A percentile compares a stretch with the other conserved stretches of the same genome.
Evolutionary conservation across 2,888 invertebrate species (phyloP).

Genomic region (Poecilus cupreus): DNA sequence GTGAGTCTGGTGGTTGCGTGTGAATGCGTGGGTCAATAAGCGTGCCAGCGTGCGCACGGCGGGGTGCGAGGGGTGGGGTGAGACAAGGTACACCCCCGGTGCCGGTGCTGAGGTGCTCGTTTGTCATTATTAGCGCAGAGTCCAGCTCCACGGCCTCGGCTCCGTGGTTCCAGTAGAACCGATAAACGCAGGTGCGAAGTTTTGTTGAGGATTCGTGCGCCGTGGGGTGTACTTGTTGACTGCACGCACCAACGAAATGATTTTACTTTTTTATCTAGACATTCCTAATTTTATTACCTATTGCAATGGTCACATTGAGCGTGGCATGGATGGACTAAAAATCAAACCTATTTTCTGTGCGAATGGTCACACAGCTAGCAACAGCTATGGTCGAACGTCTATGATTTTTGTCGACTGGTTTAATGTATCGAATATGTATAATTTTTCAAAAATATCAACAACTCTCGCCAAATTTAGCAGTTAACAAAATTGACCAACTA

Average conservation of each 20-base stretch:
- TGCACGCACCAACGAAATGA: background rate
- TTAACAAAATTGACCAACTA: too few relatives aligned
- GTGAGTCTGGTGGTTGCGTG: background rate
- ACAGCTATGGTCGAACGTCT: too few relatives aligned
- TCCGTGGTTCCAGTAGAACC: background rate
- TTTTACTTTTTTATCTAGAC: background rate
- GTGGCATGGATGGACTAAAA: too few relatives aligned
- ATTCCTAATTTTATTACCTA: background rate
- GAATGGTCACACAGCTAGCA: too few relatives aligned
- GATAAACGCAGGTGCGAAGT: background rate
- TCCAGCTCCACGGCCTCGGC: slow-evolving; percentile 62
- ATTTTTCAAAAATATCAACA: too few relatives aligned
- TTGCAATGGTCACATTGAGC: too few relatives aligned
- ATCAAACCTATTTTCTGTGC: too few relatives aligned
- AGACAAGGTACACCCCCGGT: slow-evolving; percentile 10
- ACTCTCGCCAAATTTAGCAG: too few relatives aligned
- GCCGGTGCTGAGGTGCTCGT: slow-evolving; percentile 65
- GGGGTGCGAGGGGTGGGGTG: background rate
- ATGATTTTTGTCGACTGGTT: too few relatives aligned
- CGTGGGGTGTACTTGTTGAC: background rate
- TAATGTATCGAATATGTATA: too few relatives aligned
- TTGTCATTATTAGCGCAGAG: slow-evolving; percentile 70
- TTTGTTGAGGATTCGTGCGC: background rate
- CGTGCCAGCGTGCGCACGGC: background rate
- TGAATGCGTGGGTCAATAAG: slow-evolving; percentile 38